A percentile compares a stretch with the other conserved stretches of the same genome.
Conservation (phyloP, 2,888 invertebrate species). For the Cremastobaeus sp. region DNA sequence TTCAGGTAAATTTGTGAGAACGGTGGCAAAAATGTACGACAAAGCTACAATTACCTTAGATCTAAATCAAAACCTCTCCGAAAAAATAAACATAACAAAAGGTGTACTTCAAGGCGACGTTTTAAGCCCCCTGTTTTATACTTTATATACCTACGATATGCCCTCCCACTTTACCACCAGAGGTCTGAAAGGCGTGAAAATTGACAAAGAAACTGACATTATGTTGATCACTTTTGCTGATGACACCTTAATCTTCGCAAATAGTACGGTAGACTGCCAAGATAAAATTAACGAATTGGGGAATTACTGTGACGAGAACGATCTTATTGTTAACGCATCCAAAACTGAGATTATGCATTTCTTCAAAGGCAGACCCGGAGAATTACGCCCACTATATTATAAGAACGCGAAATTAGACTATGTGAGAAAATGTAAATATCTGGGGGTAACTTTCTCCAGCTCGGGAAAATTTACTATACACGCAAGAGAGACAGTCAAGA, state of each 20-base stretch:
- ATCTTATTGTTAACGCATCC: neutral
- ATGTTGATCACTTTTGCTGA: constrained; percentile 20
- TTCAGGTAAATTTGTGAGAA: constrained; percentile 30
- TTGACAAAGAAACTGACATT: too few species aligned
- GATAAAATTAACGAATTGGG: constrained; percentile 1
- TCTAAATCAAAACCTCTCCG: too few species aligned
- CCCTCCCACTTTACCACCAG: too few species aligned
- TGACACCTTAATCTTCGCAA: constrained; percentile 5
- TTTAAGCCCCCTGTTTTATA: constrained; percentile 5
- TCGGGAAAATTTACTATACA: neutral
- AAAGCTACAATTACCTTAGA: too few species aligned
- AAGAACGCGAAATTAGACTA: neutral
- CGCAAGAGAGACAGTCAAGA: neutral
- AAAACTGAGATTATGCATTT: constrained; percentile 5
- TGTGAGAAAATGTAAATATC: neutral
- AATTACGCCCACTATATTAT: neutral
- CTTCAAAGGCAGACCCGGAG: neutral
- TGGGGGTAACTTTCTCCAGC: constrained; percentile 1
- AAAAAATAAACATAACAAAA: constrained; percentile 36
- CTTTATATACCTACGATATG: too few species aligned
- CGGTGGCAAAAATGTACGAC: too few species aligned
- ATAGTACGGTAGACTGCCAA: constrained; percentile 2
- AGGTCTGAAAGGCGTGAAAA: too few species aligned
- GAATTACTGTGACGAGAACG: neutral
- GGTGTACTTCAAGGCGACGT: constrained; percentile 23